Evolutionary conservation across 2,888 invertebrate species (phyloP).

Genomic region (Seladonia tumulorum): DNA sequence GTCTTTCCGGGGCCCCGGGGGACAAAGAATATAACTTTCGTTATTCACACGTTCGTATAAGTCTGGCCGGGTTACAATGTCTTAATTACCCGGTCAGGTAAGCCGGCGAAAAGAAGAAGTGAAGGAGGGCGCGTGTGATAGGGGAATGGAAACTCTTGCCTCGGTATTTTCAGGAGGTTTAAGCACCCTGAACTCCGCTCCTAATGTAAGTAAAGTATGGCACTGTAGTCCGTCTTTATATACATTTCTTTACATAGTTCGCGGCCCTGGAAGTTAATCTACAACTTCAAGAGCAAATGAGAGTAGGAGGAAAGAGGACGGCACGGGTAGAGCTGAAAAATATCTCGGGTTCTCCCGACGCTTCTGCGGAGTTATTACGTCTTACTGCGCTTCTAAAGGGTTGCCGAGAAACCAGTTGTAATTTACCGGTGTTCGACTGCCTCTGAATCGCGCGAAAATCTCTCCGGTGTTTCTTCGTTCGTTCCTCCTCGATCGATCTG

Average conservation of each 20-base stretch:
- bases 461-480: not conserved
- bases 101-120: slow-evolving; percentile 33
- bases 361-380: slow-evolving; percentile 19
- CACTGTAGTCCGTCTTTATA: slow-evolving; percentile 28
- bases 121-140: slow-evolving; percentile 24
- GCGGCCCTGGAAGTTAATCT: slow-evolving; percentile 51
- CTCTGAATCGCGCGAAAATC: slow-evolving; percentile 16
- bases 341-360: slow-evolving; percentile 18
- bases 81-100: slow-evolving; percentile 60
- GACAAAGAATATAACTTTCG: slow-evolving; percentile 30
- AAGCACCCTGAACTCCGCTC: slow-evolving; percentile 48
- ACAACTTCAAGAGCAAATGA: slow-evolving; percentile 43
- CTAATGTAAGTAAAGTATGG: slow-evolving; percentile 46
- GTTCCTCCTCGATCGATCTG: not conserved
- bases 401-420: slow-evolving; percentile 6
- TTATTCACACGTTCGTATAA: slow-evolving; percentile 22
- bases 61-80: slow-evolving; percentile 20
- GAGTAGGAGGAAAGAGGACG: slow-evolving; percentile 31
- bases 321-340: slow-evolving; percentile 30
- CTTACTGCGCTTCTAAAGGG: slow-evolving; percentile 14
- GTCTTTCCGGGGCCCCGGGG: not conserved
- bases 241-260: slow-evolving; percentile 49
- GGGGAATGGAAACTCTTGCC: slow-evolving; percentile 32
- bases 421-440: slow-evolving; percentile 21
- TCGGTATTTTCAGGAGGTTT: slow-evolving; percentile 46